Evolutionary conservation across 1,140 invertebrate species (phyloP).

Genomic region (Drosophila quadrilineata): DNA sequence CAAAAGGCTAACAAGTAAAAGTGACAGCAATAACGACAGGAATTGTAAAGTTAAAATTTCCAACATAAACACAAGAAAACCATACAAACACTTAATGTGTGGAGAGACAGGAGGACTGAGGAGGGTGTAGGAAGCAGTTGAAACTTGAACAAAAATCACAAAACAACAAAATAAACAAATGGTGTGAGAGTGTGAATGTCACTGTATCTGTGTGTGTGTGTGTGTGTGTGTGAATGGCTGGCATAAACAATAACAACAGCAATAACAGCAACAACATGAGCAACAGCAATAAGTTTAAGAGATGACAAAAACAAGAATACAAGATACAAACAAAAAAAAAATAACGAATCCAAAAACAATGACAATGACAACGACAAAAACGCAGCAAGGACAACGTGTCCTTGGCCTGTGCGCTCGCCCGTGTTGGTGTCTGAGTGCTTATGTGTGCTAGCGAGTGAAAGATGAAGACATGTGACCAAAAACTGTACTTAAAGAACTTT

Average conservation of each 20-base stretch:
- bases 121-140: background rate
- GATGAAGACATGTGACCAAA: background rate
- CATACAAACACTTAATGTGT: conserved; percentile 13
- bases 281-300: too few relatives aligned
- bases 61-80: conserved; percentile 34
- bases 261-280: conserved; percentile 33
- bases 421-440: conserved; percentile 2
- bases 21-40: conserved; percentile 29
- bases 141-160: conserved; percentile 29
- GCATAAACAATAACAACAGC: conserved; percentile 21
- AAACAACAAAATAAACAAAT: conserved; percentile 50
- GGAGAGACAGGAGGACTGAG: background rate
- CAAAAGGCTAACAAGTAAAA: conserved; percentile 34
- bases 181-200: background rate
- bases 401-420: conserved; percentile 14
- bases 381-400: conserved; percentile 53
- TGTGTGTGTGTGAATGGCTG: conserved; percentile 35
- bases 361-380: conserved; percentile 47
- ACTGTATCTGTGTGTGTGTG: conserved; percentile 9
- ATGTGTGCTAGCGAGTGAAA: conserved; percentile 2
- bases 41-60: conserved; percentile 19
- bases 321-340: conserved; percentile 2
- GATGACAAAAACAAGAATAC: background rate
- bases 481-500: conserved; percentile 1
- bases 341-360: conserved; percentile 18